Conservation (phyloP, 2,888 invertebrate genomes). For the Melanotus villosus region DNA sequence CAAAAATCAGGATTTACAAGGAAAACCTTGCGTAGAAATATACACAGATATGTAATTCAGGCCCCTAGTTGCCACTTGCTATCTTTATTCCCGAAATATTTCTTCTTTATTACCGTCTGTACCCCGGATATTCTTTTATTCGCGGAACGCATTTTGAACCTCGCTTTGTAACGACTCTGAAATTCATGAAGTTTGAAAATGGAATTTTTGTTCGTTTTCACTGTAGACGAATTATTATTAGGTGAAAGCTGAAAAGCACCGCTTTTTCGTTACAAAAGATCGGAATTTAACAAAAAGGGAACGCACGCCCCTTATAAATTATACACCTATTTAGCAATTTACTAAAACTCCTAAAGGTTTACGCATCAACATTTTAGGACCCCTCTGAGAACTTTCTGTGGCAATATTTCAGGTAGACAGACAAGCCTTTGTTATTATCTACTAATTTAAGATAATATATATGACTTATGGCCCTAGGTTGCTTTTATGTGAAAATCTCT, state of each 20-base stretch:
- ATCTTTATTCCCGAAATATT: constrained; percentile 18
- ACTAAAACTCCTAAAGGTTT: constrained; percentile 15
- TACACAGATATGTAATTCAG: constrained; percentile 20
- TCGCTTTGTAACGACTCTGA: constrained; percentile 15
- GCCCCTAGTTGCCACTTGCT: constrained; percentile 12
- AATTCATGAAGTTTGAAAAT: constrained; percentile 18
- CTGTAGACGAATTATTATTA: constrained; percentile 4
- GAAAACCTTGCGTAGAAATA: constrained; percentile 11
- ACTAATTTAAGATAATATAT: constrained; percentile 35
- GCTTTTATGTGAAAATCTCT: constrained; percentile 18
- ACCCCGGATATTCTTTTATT: constrained; percentile 25
- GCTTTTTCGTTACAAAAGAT: neutral
- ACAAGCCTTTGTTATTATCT: constrained; percentile 30
- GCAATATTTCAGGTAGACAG: constrained; percentile 32
- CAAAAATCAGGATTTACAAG: constrained; percentile 19
- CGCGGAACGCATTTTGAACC: neutral
- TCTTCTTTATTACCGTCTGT: constrained; percentile 19
- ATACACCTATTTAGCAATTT: constrained; percentile 4
- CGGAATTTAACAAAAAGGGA: neutral
- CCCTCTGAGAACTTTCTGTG: neutral
- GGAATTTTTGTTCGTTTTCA: constrained; percentile 8
- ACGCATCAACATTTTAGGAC: constrained; percentile 13
- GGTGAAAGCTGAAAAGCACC: constrained; percentile 2
- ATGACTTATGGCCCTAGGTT: constrained; percentile 6
- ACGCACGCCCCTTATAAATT: neutral